phyloP scores from a whole-genome alignment of 2,113 vertebrate species.

The Ameiurus melas region DNA sequence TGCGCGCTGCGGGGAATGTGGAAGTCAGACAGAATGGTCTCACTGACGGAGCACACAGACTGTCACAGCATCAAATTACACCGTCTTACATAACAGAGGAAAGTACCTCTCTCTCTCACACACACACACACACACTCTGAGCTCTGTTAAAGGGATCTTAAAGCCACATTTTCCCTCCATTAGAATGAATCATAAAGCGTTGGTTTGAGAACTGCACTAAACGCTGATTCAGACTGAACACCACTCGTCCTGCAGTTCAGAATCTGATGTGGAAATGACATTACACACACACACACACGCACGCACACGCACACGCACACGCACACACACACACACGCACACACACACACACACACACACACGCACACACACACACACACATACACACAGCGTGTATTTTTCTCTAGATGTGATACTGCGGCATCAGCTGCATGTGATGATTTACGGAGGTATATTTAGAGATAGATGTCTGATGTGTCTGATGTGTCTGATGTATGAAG shows the following conservation, averaged over 20 bases:
- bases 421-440: constrained; percentile 27
- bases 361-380: not conserved
- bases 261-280: not conserved
- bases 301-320: not conserved
- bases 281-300: not conserved
- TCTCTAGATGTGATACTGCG: not conserved
- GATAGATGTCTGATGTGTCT: constrained; percentile 35
- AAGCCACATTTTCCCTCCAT: constrained; percentile 61
- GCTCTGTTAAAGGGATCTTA: constrained; percentile 68
- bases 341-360: not conserved
- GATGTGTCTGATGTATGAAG: no score
- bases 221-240: constrained; percentile 9
- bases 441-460: constrained; percentile 49
- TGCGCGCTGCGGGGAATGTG: not conserved
- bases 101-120: constrained; percentile 35
- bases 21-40: constrained; percentile 34
- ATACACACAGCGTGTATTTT: not conserved
- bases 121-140: constrained; percentile 18
- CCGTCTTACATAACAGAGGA: constrained; percentile 62
- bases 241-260: not conserved
- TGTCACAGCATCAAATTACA: constrained; percentile 56
- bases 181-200: constrained; percentile 43
- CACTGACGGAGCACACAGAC: constrained; percentile 14
- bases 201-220: constrained; percentile 22
- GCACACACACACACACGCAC: not conserved